These are phyloP conservation scores for Cricetomys ansorgei DNA, from an alignment of 2,113 vertebrate genomes.

Conservation along the genomic window DNA sequence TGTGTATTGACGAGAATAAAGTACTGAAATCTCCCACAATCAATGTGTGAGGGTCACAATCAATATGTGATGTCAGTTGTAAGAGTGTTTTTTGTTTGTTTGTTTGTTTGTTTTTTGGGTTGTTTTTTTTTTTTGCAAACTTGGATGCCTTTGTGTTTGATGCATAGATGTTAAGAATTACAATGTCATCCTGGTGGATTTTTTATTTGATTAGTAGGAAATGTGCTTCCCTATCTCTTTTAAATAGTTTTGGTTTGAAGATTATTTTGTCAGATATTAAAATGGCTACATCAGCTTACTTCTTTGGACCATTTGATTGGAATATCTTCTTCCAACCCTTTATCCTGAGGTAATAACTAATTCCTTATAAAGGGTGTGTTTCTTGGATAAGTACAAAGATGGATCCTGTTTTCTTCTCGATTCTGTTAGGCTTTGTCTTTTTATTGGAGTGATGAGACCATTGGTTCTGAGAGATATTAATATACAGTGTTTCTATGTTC, in stretches of 20 bases:
- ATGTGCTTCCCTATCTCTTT: not conserved
- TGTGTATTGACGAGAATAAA: not conserved
- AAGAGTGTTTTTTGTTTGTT: no score
- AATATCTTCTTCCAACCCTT: not conserved
- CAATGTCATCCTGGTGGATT: not conserved
- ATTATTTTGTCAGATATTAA: not conserved
- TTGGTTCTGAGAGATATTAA: not conserved
- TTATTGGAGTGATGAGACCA: not conserved
- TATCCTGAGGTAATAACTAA: no score
- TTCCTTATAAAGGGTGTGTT: not conserved
- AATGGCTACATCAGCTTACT: not conserved
- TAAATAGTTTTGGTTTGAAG: not conserved
- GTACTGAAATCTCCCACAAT: not conserved
- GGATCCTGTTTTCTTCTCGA: no score
- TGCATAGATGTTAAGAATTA: not conserved
- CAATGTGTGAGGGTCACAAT: no score
- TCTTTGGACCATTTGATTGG: not conserved
- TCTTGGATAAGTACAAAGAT: no score
- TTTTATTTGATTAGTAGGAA: not conserved
- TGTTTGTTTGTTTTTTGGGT: no score
- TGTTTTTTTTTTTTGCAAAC: not conserved
- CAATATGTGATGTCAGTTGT: no score
- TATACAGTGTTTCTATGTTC: not conserved
- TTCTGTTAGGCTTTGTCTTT: not conserved
- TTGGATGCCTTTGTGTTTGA: not conserved